Base-by-base conservation (phyloP, 2,797 vertebrate genomes). In the Melanotaenia parkinsoni region DNA sequence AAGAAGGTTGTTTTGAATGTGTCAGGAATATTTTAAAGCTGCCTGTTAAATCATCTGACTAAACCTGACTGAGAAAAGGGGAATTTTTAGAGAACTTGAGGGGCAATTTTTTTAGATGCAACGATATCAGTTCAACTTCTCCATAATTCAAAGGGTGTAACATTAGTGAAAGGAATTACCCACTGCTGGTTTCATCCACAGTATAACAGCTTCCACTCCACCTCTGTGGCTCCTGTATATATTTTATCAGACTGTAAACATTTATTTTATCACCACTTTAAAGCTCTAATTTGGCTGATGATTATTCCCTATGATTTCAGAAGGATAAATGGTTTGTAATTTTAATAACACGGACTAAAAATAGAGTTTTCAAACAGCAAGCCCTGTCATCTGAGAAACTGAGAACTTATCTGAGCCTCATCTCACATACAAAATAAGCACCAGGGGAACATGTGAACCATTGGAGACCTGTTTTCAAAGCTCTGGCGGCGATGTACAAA, bases 1-100 rank as follows among this genome's bases (percentile, higher is more conserved):
- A 81, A 77, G 61, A 64, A 86, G 76, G 83, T 81, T 89, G 85
- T 88, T 88, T 89, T 83, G 79, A 85, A 84, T 87, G 76, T 85
- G 83, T 88, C 79, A 73, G 76, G 87, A 89, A 86, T 90, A 89
- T 88, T 90, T 88, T 70, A 87, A 79, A 79, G 70, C 70, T 60
- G 53, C 75, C 74, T 76, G 77, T 85, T 89, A 86, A 73, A 76
- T 50, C 62, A 35, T 81, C 62, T 78, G 54, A 54, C 58, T 16
- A 58, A 69, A 56, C 54, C 50, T 22, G 57, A 40, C 32, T 62
- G 35, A 50, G 73, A 69, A 51, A 3, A 33, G 22, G 1, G 11
- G 68, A 66, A 64, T n/a, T 32, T 61, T 79, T 51, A 60, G 72
- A 77, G 67, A 74, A 79, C 64, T 61, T 51, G 18, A 74, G 40